These are phyloP conservation scores for Oxytorus armatus DNA, from an alignment of 2,888 invertebrate species.

Conservation along the genomic window DNA sequence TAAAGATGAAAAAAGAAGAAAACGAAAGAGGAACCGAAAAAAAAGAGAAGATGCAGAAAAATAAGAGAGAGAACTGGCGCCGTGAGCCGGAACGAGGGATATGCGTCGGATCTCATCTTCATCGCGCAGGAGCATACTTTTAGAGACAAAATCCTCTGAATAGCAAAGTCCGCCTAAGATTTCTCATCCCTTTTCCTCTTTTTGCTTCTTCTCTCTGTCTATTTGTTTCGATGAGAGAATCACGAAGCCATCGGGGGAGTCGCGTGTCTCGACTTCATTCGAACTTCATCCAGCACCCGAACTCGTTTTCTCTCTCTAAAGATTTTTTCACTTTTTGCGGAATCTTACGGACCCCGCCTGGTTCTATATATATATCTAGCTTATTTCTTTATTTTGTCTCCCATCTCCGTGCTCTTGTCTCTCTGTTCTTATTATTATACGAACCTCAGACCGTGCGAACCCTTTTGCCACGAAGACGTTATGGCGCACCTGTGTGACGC, in stretches of 20 bases:
- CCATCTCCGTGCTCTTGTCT: constrained; percentile 32
- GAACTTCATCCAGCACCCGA: constrained; percentile 26
- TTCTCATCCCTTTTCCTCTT: constrained; percentile 18
- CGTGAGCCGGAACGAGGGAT: constrained; percentile 68
- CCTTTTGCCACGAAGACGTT: constrained; percentile 70
- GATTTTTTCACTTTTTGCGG: constrained; percentile 63
- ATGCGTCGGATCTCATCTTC: constrained; percentile 50
- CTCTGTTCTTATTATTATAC: constrained; percentile 36
- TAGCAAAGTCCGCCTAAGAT: constrained; percentile 28
- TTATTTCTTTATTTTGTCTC: constrained; percentile 36
- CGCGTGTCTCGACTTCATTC: constrained; percentile 67
- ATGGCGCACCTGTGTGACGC: constrained; percentile 58
- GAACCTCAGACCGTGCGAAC: constrained; percentile 62
- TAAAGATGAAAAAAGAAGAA: neutral
- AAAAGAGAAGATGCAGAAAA: constrained; percentile 2
- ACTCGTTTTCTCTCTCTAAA: constrained; percentile 17
- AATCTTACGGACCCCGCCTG: constrained; percentile 51
- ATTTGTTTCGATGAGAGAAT: constrained; percentile 37
- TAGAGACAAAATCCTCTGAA: constrained; percentile 57
- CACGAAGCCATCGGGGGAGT: constrained; percentile 46
- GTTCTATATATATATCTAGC: constrained; percentile 27
- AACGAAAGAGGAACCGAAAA: constrained; percentile 13
- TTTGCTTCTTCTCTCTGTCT: neutral
- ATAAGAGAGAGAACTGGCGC: constrained; percentile 49
- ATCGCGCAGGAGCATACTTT: constrained; percentile 21